phyloP scores from a whole-genome alignment of 2,113 vertebrate genomes.

The Panthera leo region DNA sequence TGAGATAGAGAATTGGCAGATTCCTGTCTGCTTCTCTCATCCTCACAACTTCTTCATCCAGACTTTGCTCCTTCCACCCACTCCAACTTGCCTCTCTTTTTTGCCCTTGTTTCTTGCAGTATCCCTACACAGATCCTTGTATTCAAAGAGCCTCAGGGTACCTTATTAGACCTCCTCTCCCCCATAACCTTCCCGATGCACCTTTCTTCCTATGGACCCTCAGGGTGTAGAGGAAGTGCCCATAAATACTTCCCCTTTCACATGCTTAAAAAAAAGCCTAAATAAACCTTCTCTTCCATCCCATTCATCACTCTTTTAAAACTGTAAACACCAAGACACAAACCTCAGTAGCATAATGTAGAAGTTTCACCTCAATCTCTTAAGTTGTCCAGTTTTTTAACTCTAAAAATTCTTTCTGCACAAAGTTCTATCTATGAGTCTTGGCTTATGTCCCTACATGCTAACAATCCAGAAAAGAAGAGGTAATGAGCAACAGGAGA shows the following conservation, averaged over 20 bases:
- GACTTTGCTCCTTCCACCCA: not conserved
- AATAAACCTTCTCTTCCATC: not conserved
- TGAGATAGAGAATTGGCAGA: not conserved
- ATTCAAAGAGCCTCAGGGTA: not conserved
- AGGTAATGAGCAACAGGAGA: not conserved
- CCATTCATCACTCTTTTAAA: conserved; percentile 27
- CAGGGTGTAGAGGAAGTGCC: not conserved
- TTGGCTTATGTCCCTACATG: not conserved
- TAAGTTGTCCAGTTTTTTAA: not conserved
- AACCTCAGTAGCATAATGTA: not conserved
- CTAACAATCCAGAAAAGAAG: not conserved
- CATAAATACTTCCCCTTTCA: not conserved
- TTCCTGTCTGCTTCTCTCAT: not conserved
- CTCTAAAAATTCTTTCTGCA: not conserved
- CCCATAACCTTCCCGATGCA: not conserved
- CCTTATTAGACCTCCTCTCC: not conserved
- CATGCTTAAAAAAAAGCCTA: not conserved
- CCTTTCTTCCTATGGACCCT: not conserved
- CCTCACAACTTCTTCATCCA: not conserved
- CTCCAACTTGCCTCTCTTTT: not conserved
- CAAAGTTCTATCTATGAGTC: not conserved
- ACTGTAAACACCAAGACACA: not conserved
- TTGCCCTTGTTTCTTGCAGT: not conserved
- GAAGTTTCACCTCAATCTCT: not conserved
- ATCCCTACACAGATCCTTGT: not conserved